These are phyloP conservation scores for Malurus melanocephalus DNA, from an alignment of 2,113 vertebrate genomes.

Conservation along the genomic window DNA sequence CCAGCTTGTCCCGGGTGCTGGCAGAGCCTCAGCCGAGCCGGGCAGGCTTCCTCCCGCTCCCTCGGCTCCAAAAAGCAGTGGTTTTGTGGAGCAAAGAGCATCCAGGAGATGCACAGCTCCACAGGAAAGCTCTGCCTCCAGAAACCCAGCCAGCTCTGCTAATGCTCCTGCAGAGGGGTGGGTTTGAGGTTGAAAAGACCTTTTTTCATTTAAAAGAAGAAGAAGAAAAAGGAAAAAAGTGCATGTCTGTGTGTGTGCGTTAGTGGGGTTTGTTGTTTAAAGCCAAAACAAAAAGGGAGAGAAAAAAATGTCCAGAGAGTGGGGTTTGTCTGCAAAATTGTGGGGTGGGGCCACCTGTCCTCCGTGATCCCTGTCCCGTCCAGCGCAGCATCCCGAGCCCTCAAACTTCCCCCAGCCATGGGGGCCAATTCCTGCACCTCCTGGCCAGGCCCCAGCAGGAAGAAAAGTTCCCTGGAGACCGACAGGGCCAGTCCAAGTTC, in stretches of 20 bases:
- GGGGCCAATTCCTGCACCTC: neutral
- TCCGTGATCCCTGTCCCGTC: accelerated
- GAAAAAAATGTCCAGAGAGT: neutral
- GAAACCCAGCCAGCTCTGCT: neutral
- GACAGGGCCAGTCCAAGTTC: neutral
- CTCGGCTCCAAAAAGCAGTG: neutral
- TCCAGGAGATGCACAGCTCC: accelerated
- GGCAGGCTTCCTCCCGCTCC: accelerated
- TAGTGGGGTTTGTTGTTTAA: neutral
- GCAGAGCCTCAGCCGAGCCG: accelerated
- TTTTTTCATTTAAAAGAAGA: neutral
- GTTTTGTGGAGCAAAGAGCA: neutral
- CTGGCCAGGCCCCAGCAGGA: neutral
- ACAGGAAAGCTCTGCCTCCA: neutral
- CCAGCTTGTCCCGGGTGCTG: neutral
- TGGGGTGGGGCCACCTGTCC: accelerated
- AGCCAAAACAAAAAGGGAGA: neutral
- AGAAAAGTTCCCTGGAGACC: neutral
- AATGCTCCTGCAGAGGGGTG: neutral
- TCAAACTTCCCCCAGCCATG: neutral
- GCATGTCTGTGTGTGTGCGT: too few relatives aligned
- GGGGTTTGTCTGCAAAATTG: neutral
- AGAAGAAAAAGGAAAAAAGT: neutral
- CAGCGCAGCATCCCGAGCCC: accelerated
- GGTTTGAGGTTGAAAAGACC: neutral